A percentile compares a stretch with the other conserved stretches of the same genome.
These are phyloP conservation scores for Criorhina ranunculi DNA, from an alignment of 2,888 invertebrate species.

Conservation along the genomic window DNA sequence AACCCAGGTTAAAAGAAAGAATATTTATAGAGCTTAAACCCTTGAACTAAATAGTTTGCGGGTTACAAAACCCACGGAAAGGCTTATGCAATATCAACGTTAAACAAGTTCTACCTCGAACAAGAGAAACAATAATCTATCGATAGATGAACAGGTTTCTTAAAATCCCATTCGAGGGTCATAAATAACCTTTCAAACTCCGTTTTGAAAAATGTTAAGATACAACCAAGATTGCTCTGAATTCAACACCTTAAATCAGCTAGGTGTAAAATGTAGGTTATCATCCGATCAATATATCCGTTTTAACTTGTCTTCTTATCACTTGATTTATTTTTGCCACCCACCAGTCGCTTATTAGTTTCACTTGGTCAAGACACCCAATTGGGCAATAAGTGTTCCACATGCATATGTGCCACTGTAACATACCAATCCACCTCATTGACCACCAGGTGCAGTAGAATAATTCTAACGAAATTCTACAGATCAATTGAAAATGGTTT, in stretches of 20 bases:
- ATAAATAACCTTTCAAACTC: too few relatives aligned
- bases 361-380: slow-evolving; percentile 29
- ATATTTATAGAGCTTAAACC: too few relatives aligned
- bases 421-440: slow-evolving; percentile 61
- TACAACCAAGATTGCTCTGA: too few relatives aligned
- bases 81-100: too few relatives aligned
- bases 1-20: too few relatives aligned
- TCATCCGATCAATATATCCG: not conserved
- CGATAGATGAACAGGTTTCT: not conserved
- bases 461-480: slow-evolving; percentile 67
- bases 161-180: too few relatives aligned
- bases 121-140: too few relatives aligned
- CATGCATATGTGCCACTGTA: slow-evolving; percentile 32
- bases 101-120: not conserved
- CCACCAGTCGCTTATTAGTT: slow-evolving; percentile 26
- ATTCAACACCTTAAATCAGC: too few relatives aligned
- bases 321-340: slow-evolving; percentile 1
- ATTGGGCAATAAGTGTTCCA: slow-evolving; percentile 27
- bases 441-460: slow-evolving; percentile 59
- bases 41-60: too few relatives aligned
- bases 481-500: slow-evolving; percentile 61
- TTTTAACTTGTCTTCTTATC: slow-evolving; percentile 11
- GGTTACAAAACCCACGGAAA: too few relatives aligned
- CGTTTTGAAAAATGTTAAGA: too few relatives aligned
- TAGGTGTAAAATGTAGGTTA: not conserved